Evolutionary conservation across 2,113 vertebrate species (phyloP), one percentile per base, ranked within the genome.

Genomic region (Phalacrocorax pelagicus): DNA sequence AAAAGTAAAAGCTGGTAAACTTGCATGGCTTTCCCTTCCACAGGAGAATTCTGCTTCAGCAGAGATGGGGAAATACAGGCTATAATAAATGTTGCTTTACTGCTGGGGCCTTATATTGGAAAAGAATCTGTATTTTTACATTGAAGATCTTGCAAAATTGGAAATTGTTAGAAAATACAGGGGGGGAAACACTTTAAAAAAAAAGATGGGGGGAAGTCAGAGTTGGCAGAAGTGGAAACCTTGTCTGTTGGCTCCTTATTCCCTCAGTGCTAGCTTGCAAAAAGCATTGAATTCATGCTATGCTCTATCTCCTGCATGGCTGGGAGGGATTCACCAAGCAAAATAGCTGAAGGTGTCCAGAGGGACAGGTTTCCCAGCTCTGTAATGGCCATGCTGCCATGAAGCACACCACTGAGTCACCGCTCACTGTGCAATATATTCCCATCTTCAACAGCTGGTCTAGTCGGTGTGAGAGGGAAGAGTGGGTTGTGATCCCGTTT

Each of bases 1-100:
- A 38, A 92, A 94, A 95, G 91, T 92, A 89, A 93, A 96, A 66
- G 51, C 88, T 90, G 74, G 42, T 88, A 66, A 90, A 92, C 78
- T 87, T 69, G 38, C 47, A 54, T 40, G 40, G 18, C n/a, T 72
- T 91, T 88, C n/a, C n/a, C 32, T 96, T 89, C 49, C 67, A 78
- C 14, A 36, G 18, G 86, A 77, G 78, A 85, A 86, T 91, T 85
- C 62, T 87, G 58, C 81, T 92, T 91, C 69, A 81, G 65, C n/a
- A n/a, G 87, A 94, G 63, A 24, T 46, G 49, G 42, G 54, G 46
- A 92, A 89, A 82, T 66, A 47, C 11, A 29, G 70, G 11, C 20
- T 80, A 10, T n/a, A 77, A 79, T 44, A 62, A 73, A 62, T 32
- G 26, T 42, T 38, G 20, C 38, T 85, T 75, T 70, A 14, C 70